Evolutionary conservation across 2,113 vertebrate species (phyloP).

Genomic region (Natator depressus): DNA sequence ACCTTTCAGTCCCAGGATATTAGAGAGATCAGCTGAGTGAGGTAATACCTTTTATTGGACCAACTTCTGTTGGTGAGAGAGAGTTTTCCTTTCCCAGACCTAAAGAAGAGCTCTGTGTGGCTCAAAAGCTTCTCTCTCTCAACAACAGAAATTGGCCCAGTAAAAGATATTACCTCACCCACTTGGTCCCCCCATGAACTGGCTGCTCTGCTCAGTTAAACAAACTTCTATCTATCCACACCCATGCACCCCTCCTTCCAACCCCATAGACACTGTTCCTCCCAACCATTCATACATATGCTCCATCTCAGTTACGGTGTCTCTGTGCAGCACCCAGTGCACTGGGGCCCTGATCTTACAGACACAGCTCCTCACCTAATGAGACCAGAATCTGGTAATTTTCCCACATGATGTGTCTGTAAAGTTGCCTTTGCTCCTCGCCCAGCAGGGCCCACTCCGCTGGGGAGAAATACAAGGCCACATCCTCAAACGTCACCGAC

Average conservation of each 20-base stretch:
- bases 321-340: background rate
- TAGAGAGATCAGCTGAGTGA: background rate
- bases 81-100: background rate
- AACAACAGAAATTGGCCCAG: background rate
- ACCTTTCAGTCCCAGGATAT: background rate
- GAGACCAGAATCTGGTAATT: background rate
- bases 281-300: background rate
- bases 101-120: background rate
- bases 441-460: too few relatives aligned
- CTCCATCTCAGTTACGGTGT: background rate
- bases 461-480: too few relatives aligned
- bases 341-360: background rate
- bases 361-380: background rate
- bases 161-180: background rate
- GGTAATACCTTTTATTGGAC: background rate
- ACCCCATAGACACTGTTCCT: background rate
- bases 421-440: constrained; percentile 16
- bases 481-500: too few relatives aligned
- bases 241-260: background rate
- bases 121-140: background rate
- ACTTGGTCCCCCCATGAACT: background rate
- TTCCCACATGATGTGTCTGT: background rate
- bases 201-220: background rate
- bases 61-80: background rate
- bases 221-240: background rate